phyloP scores from a whole-genome alignment of 2,888 invertebrate species.

The Drosophila quinaria region DNA sequence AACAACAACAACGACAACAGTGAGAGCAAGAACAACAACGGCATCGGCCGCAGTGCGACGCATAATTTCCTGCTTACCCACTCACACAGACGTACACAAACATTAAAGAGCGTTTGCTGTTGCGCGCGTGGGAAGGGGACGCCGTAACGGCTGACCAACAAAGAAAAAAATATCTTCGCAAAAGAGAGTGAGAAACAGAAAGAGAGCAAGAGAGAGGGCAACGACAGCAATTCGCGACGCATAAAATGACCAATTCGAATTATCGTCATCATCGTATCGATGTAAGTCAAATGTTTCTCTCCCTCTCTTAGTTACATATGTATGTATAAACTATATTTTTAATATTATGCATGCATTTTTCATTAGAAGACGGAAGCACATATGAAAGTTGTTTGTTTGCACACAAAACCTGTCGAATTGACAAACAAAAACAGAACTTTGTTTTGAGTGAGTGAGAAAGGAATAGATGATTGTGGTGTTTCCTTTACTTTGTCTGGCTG shows the following conservation, averaged over 20 bases:
- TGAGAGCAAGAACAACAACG: conserved; percentile 31
- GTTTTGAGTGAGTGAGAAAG: conserved; percentile 20
- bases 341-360: conserved; percentile 15
- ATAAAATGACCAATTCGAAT: conserved; percentile 78
- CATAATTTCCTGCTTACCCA: conserved; percentile 76
- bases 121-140: conserved; percentile 61
- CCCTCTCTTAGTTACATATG: no score
- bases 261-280: conserved; percentile 73
- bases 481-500: conserved; percentile 43
- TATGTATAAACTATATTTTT: conserved; percentile 10
- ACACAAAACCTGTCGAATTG: conserved; percentile 13
- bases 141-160: conserved; percentile 64
- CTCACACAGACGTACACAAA: conserved; percentile 27
- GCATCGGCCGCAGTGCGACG: conserved; percentile 66
- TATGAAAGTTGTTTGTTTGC: conserved; percentile 14
- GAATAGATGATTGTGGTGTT: conserved; percentile 9
- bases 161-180: conserved; percentile 66
- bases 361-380: conserved; percentile 5
- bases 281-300: conserved; percentile 60
- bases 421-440: conserved; percentile 31
- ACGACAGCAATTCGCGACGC: conserved; percentile 65
- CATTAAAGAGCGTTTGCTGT: conserved; percentile 52
- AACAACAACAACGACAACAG: conserved; percentile 24
- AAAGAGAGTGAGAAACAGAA: conserved; percentile 11
- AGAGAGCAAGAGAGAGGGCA: conserved; percentile 41